These are phyloP conservation scores for Smithornis capensis DNA, from an alignment of 2,113 vertebrate species.

Conservation along the genomic window DNA sequence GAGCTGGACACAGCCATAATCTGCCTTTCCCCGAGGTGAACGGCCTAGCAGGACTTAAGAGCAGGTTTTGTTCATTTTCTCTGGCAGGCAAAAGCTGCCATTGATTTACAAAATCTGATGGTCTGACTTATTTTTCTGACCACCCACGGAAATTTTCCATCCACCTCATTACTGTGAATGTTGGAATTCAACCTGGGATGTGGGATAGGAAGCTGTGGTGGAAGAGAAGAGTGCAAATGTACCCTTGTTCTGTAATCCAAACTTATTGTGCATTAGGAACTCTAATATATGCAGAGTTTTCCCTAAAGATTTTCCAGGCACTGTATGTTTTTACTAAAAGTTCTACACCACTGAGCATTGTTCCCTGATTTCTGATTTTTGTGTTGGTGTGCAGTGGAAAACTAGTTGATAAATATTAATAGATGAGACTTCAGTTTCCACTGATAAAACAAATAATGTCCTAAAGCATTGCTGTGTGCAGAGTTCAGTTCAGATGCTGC, in stretches of 20 bases:
- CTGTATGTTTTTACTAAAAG: background rate
- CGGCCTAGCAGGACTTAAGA: background rate
- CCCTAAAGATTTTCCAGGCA: background rate
- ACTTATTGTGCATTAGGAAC: no score
- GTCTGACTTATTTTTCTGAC: background rate
- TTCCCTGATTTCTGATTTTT: background rate
- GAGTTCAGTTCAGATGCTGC: background rate
- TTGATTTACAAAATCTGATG: background rate
- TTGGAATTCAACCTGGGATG: background rate
- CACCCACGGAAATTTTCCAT: background rate
- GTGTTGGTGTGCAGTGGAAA: background rate
- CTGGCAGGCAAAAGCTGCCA: background rate
- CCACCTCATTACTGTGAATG: background rate
- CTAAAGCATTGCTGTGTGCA: background rate
- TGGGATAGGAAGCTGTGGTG: background rate
- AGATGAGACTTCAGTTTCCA: background rate
- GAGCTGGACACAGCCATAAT: accelerated
- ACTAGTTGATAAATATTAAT: background rate
- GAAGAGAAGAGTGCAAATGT: background rate
- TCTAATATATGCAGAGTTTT: background rate
- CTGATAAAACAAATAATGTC: background rate
- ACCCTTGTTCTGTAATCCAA: background rate
- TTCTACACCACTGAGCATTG: background rate
- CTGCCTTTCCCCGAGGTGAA: background rate
- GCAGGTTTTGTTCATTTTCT: background rate